A percentile compares a stretch with the other conserved stretches of the same genome.
Conservation (phyloP, 2,888 invertebrate species). For the Leptinotarsa tumamoca region DNA sequence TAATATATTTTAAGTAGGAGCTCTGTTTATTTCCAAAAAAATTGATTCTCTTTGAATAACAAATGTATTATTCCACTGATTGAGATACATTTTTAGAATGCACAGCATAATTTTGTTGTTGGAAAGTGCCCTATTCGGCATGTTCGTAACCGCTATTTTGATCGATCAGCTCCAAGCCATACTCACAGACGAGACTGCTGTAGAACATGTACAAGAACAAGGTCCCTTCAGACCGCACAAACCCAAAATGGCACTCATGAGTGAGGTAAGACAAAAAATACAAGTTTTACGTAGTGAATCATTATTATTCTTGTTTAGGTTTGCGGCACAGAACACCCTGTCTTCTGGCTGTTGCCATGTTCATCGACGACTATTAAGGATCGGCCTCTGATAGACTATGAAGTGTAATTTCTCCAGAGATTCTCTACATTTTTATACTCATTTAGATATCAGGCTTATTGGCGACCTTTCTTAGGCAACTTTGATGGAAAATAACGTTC, state of each 20-base stretch:
- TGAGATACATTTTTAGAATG: conserved; percentile 70
- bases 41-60: too few species aligned
- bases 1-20: too few species aligned
- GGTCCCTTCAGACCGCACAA: conserved; percentile 75
- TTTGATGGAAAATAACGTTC: too few species aligned
- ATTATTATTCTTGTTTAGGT: conserved; percentile 56
- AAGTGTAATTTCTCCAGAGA: conserved; percentile 56
- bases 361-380: conserved; percentile 65
- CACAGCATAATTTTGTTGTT: conserved; percentile 85
- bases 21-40: too few species aligned
- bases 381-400: conserved; percentile 63
- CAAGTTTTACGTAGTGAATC: background rate
- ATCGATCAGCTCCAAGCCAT: conserved; percentile 89
- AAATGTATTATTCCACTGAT: too few species aligned
- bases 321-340: conserved; percentile 72
- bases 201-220: conserved; percentile 80
- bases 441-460: background rate
- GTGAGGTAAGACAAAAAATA: conserved; percentile 66
- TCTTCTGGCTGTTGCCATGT: conserved; percentile 81
- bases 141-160: conserved; percentile 89
- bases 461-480: too few species aligned
- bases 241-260: conserved; percentile 74
- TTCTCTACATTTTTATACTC: conserved; percentile 19
- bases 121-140: conserved; percentile 86
- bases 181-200: conserved; percentile 85